A percentile compares a stretch with the other conserved stretches of the same genome.
Conservation (phyloP, 2,888 invertebrate genomes). For the Limulus polyphemus region DNA sequence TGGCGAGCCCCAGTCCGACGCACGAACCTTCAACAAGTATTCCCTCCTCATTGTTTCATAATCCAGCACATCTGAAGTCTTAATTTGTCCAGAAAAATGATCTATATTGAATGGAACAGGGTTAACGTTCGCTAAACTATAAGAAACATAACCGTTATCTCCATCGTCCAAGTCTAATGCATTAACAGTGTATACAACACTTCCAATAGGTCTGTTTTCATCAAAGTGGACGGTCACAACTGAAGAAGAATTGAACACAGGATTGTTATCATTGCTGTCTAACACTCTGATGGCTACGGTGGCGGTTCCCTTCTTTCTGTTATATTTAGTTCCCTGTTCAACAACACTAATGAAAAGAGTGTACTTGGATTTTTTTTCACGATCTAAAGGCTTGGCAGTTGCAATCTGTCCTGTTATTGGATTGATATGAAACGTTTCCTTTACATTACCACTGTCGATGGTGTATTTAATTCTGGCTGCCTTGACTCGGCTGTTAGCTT, state of each 20-base stretch:
- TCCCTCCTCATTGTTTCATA: conserved; percentile 72
- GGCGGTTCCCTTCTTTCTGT: conserved; percentile 69
- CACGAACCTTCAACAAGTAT: conserved; percentile 67
- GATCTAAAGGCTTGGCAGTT: conserved; percentile 66
- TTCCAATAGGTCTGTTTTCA: conserved; percentile 78
- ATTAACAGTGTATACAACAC: conserved; percentile 64
- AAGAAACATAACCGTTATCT: conserved; percentile 89
- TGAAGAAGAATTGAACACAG: conserved; percentile 53
- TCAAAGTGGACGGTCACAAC: conserved; percentile 50
- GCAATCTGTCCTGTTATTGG: conserved; percentile 78
- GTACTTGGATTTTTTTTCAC: conserved; percentile 69
- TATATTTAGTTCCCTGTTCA: conserved; percentile 70
- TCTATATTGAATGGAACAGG: conserved; percentile 91
- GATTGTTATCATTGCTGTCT: conserved; percentile 90
- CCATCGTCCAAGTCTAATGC: conserved; percentile 83
- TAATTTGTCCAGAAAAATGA: conserved; percentile 80
- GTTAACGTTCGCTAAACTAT: conserved; percentile 77
- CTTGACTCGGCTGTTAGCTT: neutral
- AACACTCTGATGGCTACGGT: conserved; percentile 67
- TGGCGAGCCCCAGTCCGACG: conserved; percentile 87
- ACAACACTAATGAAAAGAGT: conserved; percentile 78
- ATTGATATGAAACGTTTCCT: conserved; percentile 73
- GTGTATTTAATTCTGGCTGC: conserved; percentile 52
- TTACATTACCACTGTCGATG: conserved; percentile 70
- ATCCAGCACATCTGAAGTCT: conserved; percentile 67